Conservation (phyloP, 2,888 invertebrate genomes). For the Corbicula japonica region DNA sequence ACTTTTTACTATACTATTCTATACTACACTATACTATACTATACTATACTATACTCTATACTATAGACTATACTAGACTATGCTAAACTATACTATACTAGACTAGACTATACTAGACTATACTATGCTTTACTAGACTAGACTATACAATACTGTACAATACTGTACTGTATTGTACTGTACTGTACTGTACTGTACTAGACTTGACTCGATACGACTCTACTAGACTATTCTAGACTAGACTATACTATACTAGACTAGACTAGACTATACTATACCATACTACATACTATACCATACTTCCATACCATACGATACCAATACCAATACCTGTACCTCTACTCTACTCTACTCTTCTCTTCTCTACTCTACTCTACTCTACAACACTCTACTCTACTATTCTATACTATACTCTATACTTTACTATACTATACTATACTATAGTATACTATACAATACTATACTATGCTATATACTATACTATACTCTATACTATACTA, state of each 20-base stretch:
- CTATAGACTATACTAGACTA: conserved; percentile 7
- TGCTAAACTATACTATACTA: conserved; percentile 19
- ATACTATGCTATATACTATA: conserved; percentile 21
- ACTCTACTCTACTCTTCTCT: conserved; percentile 14
- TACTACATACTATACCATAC: too few species aligned
- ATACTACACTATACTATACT: conserved; percentile 9
- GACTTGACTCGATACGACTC: conserved; percentile 1
- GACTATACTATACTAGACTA: too few species aligned
- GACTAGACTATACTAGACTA: too few species aligned
- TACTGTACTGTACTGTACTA: conserved; percentile 15
- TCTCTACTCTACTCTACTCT: conserved; percentile 18
- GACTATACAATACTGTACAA: background rate
- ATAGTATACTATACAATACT: conserved; percentile 27
- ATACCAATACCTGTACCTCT: too few species aligned
- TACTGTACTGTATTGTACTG: conserved; percentile 13
- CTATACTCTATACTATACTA: conserved; percentile 17
- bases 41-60: conserved; percentile 9
- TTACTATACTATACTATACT: conserved; percentile 4
- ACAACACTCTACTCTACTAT: background rate
- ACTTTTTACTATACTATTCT: too few species aligned
- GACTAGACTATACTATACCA: too few species aligned
- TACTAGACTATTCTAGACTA: too few species aligned
- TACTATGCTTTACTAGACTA: background rate
- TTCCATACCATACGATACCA: background rate
- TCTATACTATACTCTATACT: background rate